Base-by-base conservation (phyloP, 2,113 vertebrate genomes). In the Alexandromys fortis region DNA sequence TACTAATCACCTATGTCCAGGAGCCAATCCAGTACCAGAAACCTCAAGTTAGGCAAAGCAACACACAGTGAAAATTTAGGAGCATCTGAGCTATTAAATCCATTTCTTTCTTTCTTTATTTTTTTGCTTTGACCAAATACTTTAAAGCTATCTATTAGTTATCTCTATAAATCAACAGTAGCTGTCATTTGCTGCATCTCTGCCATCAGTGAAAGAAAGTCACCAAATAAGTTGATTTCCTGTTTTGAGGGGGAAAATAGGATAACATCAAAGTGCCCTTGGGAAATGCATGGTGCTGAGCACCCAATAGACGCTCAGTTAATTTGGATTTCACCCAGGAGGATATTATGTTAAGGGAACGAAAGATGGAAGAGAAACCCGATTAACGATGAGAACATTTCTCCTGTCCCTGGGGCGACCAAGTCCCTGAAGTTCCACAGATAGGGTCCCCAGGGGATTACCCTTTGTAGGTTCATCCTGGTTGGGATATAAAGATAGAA, bases 291-390 rank as follows among this genome's bases (percentile, higher is more conserved):
- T 14, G 91, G 82, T 95, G 63, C 81, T 89, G 63, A 95, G 42
- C 61, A 86, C 33, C 89, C 72, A 92, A 68, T 8, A 92, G 89
- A 95, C 78, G n/a, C 77, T 86, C 76, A 89, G 89, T 90, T 97
- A 86, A 96, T 97, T 96, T 96, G 63, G 72, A 96, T 95, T 96
- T 61, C 30, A 92, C 94, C 72, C 89, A 87, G 86, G 96, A 94
- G 82, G 92, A 82, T 94, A 93, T 94, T 96, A 78, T 92, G 82
- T 83, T 91, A 77, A 95, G 85, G 49, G 77, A 96, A 95, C 83
- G 45, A 45, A 94, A 86, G 33, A 83, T 96, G 86, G 92, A 49
- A 96, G 75, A 96, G 95, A 91, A 97, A 96, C 96, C 93, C 1
- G 47, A 96, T 97, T 92, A 97, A 92, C 2, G 0, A 89, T 89